Base-by-base conservation (phyloP, 1,140 invertebrate species). In the Drosophila murphyi region DNA sequence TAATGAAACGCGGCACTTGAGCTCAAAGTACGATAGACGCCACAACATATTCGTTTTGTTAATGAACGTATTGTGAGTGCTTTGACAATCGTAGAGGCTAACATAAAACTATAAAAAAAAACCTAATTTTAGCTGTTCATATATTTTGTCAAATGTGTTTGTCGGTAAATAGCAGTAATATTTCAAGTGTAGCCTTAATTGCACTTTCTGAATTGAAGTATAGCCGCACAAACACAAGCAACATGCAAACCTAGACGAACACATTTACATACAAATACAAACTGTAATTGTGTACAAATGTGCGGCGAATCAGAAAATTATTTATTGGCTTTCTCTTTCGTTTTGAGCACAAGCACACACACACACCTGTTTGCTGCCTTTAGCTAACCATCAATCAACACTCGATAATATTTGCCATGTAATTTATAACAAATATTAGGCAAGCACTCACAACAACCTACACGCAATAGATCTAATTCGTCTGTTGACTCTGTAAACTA, bases 1-100 rank as follows among this genome's bases (percentile, higher is more conserved):
- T 72, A 72, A 75, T 72, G 45, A 86, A 87, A 80, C 83, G 83
- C 85, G 83, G 80, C 83, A 87, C 83, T 88, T 72, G 52, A 62
- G 65, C 76, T 55, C 56, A 73, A 72, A 63, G 63, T 78, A 32
- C 65, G 63, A 65, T 73, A 78, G 52, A 57, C 54, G 50, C 45
- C 28, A 37, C 56, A 72, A 60, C 64, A 79, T 82, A 71, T 68
- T 31, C 69, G 55, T 34, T 57, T 78, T 77, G 80, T 80, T 80
- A 87, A 72, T 65, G 60, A 62, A 56, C 50, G 50, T 39, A 39
- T 54, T 43, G 54, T n/a, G 52, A 28, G 54, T n/a, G 52, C 34
- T 57, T 64, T 32, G 39, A n/a, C 10, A 43, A 4, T 43, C n/a
- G 6, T 4, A 4, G 10, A n/a, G 10, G 10, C 10, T 43, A 43